Evolutionary conservation across 2,888 invertebrate species (phyloP).

Genomic region (Drosophila longiperda): DNA sequence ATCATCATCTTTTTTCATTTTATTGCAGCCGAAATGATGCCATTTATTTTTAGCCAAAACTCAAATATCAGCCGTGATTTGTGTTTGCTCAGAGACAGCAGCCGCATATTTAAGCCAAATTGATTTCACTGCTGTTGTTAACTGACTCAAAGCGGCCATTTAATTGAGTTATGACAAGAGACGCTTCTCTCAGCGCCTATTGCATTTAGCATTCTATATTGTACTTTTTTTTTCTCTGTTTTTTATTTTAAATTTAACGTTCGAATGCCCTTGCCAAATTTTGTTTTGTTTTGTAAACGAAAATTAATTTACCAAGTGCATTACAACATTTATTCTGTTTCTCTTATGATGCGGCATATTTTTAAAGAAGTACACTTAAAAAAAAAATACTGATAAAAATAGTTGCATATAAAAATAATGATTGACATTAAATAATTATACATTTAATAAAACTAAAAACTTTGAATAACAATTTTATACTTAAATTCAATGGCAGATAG

Average conservation of each 20-base stretch:
- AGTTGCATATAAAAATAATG: neutral
- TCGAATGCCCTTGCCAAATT: conserved; percentile 8
- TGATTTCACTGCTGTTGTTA: conserved; percentile 7
- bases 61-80: conserved; percentile 25
- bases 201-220: conserved; percentile 1
- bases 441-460: neutral
- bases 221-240: neutral
- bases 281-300: neutral
- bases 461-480: neutral
- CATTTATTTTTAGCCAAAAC: conserved; percentile 67
- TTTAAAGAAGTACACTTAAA: conserved; percentile 18
- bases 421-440: neutral
- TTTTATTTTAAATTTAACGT: neutral
- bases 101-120: conserved; percentile 15
- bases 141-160: conserved; percentile 9
- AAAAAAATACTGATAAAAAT: neutral
- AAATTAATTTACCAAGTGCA: conserved; percentile 11
- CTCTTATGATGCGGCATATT: conserved; percentile 34
- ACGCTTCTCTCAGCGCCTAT: conserved; percentile 6
- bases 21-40: conserved; percentile 62
- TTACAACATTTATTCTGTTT: conserved; percentile 16
- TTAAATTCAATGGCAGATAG: neutral
- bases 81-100: conserved; percentile 5
- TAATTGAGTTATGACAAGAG: conserved; percentile 29
- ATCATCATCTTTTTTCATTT: conserved; percentile 57